phyloP scores from a whole-genome alignment of 2,797 vertebrate species.

The Ctenopoma multispine region DNA sequence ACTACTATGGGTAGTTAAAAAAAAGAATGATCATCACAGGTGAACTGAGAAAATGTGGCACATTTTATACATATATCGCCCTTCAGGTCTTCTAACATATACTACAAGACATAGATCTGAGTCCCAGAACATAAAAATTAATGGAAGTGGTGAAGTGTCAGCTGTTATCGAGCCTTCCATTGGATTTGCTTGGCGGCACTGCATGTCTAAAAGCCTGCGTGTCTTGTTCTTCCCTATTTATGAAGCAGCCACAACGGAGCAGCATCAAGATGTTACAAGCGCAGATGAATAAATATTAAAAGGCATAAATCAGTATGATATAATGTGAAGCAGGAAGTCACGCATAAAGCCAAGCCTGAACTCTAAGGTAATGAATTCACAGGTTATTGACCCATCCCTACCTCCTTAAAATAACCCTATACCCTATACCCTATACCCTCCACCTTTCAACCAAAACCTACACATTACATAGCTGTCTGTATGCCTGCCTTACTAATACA shows the following conservation, averaged over 20 bases:
- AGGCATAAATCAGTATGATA: constrained; percentile 12
- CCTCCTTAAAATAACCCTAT: constrained; percentile 6
- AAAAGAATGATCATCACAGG: constrained; percentile 4
- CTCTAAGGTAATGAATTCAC: neutral
- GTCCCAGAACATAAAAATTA: constrained; percentile 48
- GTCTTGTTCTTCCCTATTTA: constrained; percentile 18
- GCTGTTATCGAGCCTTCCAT: constrained; percentile 18
- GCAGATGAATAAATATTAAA: constrained; percentile 3
- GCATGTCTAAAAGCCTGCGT: constrained; percentile 25
- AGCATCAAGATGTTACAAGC: neutral
- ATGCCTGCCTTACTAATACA: constrained; percentile 13
- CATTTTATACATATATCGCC: constrained; percentile 23
- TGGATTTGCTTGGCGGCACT: constrained; percentile 38
- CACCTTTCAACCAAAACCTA: constrained; percentile 1
- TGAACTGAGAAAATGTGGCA: constrained; percentile 11
- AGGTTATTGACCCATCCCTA: constrained; percentile 2
- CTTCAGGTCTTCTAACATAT: constrained; percentile 29
- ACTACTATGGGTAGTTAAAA: too few relatives aligned
- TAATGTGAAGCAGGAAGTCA: constrained; percentile 5
- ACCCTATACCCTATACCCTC: constrained; percentile 27
- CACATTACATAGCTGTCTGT: neutral
- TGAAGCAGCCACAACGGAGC: constrained; percentile 5
- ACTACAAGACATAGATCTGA: constrained; percentile 44
- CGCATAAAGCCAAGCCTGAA: neutral
- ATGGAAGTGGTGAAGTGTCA: constrained; percentile 32